A percentile compares a stretch with the other conserved stretches of the same genome.
Conservation (phyloP, 2,797 vertebrate species). For the Psittacula echo region DNA sequence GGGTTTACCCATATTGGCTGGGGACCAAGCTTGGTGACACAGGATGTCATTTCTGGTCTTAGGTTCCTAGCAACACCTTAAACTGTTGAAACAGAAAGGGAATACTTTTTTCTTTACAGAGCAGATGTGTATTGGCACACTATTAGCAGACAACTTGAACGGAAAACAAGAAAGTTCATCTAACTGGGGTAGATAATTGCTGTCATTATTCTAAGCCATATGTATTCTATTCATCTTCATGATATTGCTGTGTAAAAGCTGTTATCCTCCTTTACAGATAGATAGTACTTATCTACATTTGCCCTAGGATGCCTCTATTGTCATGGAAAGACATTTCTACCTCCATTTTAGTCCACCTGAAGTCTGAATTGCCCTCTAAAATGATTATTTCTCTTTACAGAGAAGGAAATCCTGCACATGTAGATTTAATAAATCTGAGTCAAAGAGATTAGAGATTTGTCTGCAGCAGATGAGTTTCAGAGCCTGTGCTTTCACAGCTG, state of each 20-base stretch:
- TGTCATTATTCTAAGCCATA: conserved; percentile 37
- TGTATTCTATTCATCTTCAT: conserved; percentile 28
- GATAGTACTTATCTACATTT: conserved; percentile 3
- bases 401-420: conserved; percentile 60
- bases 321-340: neutral
- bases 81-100: neutral
- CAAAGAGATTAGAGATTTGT: conserved; percentile 71
- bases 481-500: conserved; percentile 60
- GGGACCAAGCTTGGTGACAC: neutral
- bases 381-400: conserved; percentile 47
- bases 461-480: conserved; percentile 61
- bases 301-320: neutral
- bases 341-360: conserved; percentile 37
- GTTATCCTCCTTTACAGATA: neutral
- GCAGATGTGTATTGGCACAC: neutral
- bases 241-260: conserved; percentile 31
- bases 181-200: conserved; percentile 29
- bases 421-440: conserved; percentile 66
- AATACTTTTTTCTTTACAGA: neutral
- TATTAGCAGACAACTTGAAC: neutral
- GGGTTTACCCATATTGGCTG: neutral
- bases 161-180: conserved; percentile 28
- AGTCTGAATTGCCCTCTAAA: conserved; percentile 52
- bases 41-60: neutral
- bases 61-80: neutral